Percentiles rank a stretch among this genome's conserved stretches.
phyloP scores from a whole-genome alignment of 2,797 vertebrate species.

The Smutsia gigantea region DNA sequence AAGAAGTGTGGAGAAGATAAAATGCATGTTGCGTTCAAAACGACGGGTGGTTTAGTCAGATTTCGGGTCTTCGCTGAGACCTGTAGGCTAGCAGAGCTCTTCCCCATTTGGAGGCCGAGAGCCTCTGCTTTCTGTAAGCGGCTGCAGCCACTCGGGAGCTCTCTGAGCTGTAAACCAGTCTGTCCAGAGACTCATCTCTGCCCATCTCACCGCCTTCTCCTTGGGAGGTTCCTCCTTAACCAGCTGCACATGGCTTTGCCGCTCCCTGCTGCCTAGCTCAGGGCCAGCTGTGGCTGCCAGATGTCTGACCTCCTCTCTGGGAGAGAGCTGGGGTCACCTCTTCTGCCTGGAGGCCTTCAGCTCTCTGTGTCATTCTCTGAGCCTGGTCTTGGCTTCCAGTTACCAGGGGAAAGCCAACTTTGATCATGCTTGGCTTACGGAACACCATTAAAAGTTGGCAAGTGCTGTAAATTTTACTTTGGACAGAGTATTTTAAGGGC shows the following conservation, averaged over 20 bases:
- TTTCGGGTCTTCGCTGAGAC: not conserved
- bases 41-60: not conserved
- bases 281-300: slow-evolving; percentile 78
- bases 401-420: slow-evolving; percentile 53
- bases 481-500: slow-evolving; percentile 33
- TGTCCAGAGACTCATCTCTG: not conserved
- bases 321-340: slow-evolving; percentile 66
- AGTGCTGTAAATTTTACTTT: slow-evolving; percentile 41
- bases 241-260: slow-evolving; percentile 37
- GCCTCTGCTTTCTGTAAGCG: not conserved
- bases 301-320: slow-evolving; percentile 70
- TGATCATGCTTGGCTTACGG: slow-evolving; percentile 7
- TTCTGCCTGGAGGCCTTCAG: slow-evolving; percentile 52
- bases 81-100: not conserved
- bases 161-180: not conserved
- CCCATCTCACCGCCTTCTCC: slow-evolving; percentile 60
- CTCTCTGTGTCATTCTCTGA: slow-evolving; percentile 20
- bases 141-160: not conserved
- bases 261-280: slow-evolving; percentile 56
- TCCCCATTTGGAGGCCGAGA: not conserved
- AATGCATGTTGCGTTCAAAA: not conserved
- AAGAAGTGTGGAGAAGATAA: not conserved
- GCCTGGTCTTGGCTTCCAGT: slow-evolving; percentile 41
- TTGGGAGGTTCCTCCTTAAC: slow-evolving; percentile 68
- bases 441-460: slow-evolving; percentile 20